phyloP scores from a whole-genome alignment of 2,797 vertebrate genomes.

The Hoplostethus mediterraneus region DNA sequence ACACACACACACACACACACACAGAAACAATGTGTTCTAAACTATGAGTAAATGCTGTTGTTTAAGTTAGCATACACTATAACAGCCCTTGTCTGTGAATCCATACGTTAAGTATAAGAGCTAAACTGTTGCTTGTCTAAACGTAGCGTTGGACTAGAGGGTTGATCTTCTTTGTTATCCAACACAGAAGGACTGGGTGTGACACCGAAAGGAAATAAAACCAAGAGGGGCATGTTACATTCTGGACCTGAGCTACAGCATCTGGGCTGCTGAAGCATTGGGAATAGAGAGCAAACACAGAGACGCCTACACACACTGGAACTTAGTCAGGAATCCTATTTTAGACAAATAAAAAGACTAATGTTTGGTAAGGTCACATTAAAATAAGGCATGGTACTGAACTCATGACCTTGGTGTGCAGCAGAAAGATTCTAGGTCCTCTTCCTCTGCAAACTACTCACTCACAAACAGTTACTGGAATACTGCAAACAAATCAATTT shows the following conservation, averaged over 20 bases:
- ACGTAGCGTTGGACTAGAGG: not conserved
- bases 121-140: no score
- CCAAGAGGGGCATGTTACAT: conserved; percentile 18
- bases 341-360: no score
- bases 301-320: not conserved
- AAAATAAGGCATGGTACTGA: conserved; percentile 1
- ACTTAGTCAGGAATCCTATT: no score
- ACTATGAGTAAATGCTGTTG: not conserved
- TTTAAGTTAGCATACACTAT: not conserved
- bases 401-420: not conserved
- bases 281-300: not conserved
- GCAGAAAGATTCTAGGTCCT: not conserved
- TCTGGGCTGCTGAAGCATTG: conserved; percentile 25
- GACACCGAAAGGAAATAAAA: conserved; percentile 26
- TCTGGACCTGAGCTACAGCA: conserved; percentile 19
- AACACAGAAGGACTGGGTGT: not conserved
- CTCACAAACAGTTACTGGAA: not conserved
- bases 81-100: no score
- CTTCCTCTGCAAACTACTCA: not conserved
- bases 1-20: conserved; percentile 13
- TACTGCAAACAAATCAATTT: no score
- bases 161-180: not conserved
- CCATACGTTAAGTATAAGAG: no score
- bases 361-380: not conserved
- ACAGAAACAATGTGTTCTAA: not conserved